Conservation (phyloP, 1,140 invertebrate species). For the Cotesia vestalis region DNA sequence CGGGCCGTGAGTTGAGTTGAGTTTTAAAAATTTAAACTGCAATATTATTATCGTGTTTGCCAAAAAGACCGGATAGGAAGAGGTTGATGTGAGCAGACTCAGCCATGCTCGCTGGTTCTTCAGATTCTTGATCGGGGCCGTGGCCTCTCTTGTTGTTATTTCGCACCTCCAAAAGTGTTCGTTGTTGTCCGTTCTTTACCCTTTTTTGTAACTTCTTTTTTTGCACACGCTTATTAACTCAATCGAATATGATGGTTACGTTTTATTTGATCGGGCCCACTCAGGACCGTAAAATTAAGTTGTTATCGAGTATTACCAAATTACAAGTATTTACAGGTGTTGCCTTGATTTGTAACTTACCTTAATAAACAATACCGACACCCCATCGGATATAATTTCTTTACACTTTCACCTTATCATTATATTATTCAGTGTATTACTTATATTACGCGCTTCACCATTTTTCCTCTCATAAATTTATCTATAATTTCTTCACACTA, state of each 20-base stretch:
- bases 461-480: no score
- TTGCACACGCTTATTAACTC: constrained; percentile 44
- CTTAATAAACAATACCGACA: constrained; percentile 37
- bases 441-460: no score
- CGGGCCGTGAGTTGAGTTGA: constrained; percentile 28
- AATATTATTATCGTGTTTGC: constrained; percentile 43
- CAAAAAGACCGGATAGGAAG: constrained; percentile 42
- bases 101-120: no score
- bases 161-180: constrained; percentile 42
- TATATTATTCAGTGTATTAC: no score
- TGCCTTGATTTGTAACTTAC: constrained; percentile 56
- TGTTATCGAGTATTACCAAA: constrained; percentile 61
- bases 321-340: constrained; percentile 52
- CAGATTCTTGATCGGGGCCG: constrained; percentile 32
- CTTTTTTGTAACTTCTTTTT: no score
- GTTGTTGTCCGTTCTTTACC: constrained; percentile 27
- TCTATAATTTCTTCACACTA: no score
- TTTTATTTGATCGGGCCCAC: constrained; percentile 58
- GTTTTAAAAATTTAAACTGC: constrained; percentile 33
- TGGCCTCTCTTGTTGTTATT: constrained; percentile 23
- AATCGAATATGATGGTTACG: constrained; percentile 54
- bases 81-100: no score
- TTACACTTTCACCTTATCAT: neutral
- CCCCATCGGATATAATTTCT: neutral
- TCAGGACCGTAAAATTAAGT: constrained; percentile 57